phyloP scores from a whole-genome alignment of 2,113 vertebrate genomes.

The Scomber scombrus region DNA sequence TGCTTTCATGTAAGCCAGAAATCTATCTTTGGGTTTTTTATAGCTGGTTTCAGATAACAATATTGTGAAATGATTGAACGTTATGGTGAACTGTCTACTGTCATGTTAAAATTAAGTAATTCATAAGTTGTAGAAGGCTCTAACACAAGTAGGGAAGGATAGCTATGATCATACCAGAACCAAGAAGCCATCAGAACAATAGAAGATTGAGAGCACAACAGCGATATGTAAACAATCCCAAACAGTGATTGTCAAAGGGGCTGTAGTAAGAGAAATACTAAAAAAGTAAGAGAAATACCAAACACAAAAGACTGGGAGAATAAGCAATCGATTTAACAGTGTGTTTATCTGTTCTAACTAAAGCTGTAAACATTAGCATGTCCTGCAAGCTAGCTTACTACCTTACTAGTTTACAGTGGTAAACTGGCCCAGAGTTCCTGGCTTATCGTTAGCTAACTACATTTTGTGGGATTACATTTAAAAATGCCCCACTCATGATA shows the following conservation, averaged over 20 bases:
- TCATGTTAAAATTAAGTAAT: slow-evolving; percentile 10
- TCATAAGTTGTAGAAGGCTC: background rate
- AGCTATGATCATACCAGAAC: background rate
- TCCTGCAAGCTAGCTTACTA: background rate
- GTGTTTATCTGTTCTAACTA: background rate
- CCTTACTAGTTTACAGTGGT: background rate
- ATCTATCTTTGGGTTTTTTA: slow-evolving; percentile 16
- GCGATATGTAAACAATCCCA: background rate
- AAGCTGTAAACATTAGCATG: background rate
- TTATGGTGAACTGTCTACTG: background rate
- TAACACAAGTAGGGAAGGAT: background rate
- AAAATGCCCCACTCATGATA: too few relatives aligned
- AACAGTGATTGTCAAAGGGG: background rate
- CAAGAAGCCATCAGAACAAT: too few relatives aligned
- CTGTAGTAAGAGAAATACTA: too few relatives aligned
- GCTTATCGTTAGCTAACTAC: background rate
- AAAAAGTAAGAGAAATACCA: background rate
- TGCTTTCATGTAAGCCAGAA: slow-evolving; percentile 23
- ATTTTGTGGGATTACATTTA: background rate
- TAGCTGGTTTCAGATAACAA: slow-evolving; percentile 17
- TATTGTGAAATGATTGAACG: slow-evolving; percentile 26
- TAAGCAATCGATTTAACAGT: background rate
- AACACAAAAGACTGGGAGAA: background rate
- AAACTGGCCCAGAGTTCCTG: background rate
- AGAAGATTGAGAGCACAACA: background rate